These are phyloP conservation scores for Seladonia tumulorum DNA, from an alignment of 2,888 invertebrate genomes.

Conservation along the genomic window DNA sequence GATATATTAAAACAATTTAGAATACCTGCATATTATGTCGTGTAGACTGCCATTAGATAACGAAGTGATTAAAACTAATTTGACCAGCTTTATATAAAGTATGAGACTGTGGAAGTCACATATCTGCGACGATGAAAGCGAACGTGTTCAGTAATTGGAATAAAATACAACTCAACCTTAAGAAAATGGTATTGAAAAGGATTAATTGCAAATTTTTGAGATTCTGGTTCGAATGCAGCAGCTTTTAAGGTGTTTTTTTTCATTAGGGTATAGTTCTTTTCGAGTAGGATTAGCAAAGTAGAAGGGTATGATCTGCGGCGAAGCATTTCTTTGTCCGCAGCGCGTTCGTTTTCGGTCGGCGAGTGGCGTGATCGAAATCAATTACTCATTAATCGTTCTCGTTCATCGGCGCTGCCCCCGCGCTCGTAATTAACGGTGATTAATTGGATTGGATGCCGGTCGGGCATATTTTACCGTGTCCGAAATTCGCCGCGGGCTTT, in stretches of 20 bases:
- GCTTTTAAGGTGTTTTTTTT: background rate
- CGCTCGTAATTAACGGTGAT: conserved; percentile 81
- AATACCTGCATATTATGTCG: no score
- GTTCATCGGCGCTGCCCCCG: conserved; percentile 73
- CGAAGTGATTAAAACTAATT: no score
- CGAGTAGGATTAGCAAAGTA: background rate
- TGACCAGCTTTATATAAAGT: no score
- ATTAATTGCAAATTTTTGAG: background rate
- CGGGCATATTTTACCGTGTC: conserved; percentile 74
- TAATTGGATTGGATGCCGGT: conserved; percentile 77
- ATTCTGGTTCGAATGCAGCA: background rate
- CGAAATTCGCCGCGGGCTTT: conserved; percentile 72
- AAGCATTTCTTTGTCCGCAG: conserved; percentile 25
- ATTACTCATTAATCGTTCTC: conserved; percentile 81
- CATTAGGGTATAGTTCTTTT: background rate
- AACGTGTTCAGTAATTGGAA: no score
- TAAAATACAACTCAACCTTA: background rate
- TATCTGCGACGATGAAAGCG: no score
- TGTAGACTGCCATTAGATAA: no score
- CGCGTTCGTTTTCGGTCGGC: conserved; percentile 68
- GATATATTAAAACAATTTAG: no score
- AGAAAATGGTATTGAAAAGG: background rate
- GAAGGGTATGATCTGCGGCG: conserved; percentile 60
- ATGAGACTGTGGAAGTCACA: no score
- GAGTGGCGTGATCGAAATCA: conserved; percentile 82